Evolutionary conservation across 1,140 invertebrate genomes (phyloP), one percentile per base, ranked within the genome.

Genomic region (Drosophila santomea): DNA sequence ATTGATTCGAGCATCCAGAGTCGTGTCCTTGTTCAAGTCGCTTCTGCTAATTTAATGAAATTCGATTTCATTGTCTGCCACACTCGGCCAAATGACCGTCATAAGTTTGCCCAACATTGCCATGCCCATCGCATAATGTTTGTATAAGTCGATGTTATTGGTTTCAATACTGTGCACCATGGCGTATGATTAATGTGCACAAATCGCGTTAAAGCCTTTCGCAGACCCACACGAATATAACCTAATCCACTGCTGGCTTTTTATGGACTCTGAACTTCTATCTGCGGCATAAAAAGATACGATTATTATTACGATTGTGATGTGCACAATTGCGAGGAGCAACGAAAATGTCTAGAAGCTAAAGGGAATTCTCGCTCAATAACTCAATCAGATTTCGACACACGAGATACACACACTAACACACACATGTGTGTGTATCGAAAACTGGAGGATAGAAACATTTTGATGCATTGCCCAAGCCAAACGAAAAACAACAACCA

Each of bases 161-260:
- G 68, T 71, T 72, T 73, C 8, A 44, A 45, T 38, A 64, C 61
- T 39, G 64, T 77, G 80, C 83, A 89, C 57, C 76, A 50, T 51
- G 63, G 76, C 83, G 83, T 88, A 89, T 88, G 83, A 88, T 88
- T 88, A 88, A 88, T 89, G 83, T 88, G 41, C 56, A 64, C 57
- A 88, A 84, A 89, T 83, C 63, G 78, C 45, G 80, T 84, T 84
- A 88, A 88, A 86, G 66, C 59, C 81, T 75, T 80, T 84, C 50
- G 56, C 38, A 5, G 10, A 25, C 43, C 35, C 45, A 11, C 45
- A 11, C 41, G 15, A 51, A 17, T 36, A 38, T 11, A 12, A 73
- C 28, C 48, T 61, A 59, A 76, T 76, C 52, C 62, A 67, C 35
- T 43, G 25, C n/a, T 41, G 54, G 44, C 48, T 64, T 58, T 80